These are phyloP conservation scores for Pituophis catenifer DNA, from an alignment of 2,113 vertebrate species.

Conservation along the genomic window DNA sequence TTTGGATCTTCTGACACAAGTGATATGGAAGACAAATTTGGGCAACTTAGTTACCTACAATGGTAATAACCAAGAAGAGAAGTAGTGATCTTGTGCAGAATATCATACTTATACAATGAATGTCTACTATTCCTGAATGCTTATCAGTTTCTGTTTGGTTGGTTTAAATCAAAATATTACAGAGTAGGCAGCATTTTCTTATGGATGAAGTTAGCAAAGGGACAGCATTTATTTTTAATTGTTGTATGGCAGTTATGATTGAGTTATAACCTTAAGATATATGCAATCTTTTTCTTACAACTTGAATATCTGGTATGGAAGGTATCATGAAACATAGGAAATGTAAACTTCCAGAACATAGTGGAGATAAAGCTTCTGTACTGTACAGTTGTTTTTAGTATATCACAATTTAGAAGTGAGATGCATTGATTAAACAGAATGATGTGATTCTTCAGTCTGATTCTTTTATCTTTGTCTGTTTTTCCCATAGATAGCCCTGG, in stretches of 20 bases:
- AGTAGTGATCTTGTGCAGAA: not conserved
- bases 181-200: slow-evolving; percentile 7
- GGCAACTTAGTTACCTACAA: not conserved
- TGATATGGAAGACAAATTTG: not conserved
- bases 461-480: not conserved
- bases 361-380: not conserved
- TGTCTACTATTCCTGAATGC: slow-evolving; percentile 53
- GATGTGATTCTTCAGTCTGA: not conserved
- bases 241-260: not conserved
- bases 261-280: not conserved
- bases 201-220: not conserved
- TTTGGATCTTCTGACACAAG: not conserved
- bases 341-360: not conserved
- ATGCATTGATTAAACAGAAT: slow-evolving; percentile 18
- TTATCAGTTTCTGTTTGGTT: slow-evolving; percentile 32
- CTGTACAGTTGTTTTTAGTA: not conserved
- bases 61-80: not conserved
- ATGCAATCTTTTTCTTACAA: not conserved
- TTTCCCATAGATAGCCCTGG: not conserved
- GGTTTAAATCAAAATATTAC: slow-evolving; percentile 36
- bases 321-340: not conserved
- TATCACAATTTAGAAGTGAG: not conserved
- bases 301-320: not conserved
- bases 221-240: not conserved
- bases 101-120: slow-evolving; percentile 55